These are phyloP conservation scores for Centropus unirufus DNA, from an alignment of 2,113 vertebrate genomes.

Conservation along the genomic window DNA sequence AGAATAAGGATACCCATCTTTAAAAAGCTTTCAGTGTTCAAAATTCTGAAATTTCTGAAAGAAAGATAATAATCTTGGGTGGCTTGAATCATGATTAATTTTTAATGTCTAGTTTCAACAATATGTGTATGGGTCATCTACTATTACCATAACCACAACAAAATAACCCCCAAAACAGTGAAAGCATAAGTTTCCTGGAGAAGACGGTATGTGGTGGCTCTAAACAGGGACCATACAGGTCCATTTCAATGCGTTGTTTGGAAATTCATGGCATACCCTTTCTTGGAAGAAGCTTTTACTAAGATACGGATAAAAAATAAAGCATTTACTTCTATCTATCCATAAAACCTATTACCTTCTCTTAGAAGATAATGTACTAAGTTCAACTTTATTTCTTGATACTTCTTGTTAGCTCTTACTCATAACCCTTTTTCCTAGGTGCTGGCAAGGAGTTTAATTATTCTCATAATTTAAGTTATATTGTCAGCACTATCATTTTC, in stretches of 20 bases:
- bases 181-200: neutral
- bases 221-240: neutral
- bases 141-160: neutral
- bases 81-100: neutral
- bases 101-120: neutral
- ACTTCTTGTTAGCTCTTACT: neutral
- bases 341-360: neutral
- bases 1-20: neutral
- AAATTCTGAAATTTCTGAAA: neutral
- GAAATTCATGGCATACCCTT: neutral
- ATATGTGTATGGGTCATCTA: neutral
- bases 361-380: neutral
- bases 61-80: neutral
- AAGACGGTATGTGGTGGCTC: neutral
- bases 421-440: neutral
- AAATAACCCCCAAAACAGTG: neutral
- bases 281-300: neutral
- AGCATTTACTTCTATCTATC: neutral
- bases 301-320: neutral
- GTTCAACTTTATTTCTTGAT: neutral
- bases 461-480: neutral
- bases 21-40: neutral
- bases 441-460: neutral
- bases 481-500: neutral
- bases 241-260: neutral